Base-by-base conservation (phyloP, 2,888 invertebrate genomes). In the Apodemia hepburni region DNA sequence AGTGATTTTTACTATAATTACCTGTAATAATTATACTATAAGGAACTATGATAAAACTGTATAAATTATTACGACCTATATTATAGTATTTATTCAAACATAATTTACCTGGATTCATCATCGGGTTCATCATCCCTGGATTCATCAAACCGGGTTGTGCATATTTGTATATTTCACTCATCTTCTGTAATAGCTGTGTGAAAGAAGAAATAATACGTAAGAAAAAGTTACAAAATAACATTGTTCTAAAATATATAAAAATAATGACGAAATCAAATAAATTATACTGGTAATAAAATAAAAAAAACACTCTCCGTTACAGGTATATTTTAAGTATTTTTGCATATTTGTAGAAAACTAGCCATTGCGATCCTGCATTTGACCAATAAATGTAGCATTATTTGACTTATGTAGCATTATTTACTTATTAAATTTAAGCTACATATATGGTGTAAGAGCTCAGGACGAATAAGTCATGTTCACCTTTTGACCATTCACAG, bases 171-270 rank as follows among this genome's bases (percentile, higher is more conserved):
- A 91, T 78, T 62, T 89, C 87, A 54, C 72, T 73, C 84, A 92
- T 82, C 71, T 91, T 92, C 79, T 91, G 92, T 86, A 92, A 84
- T 73, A 90, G 64, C 92, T 92, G 78, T 38, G 38, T 59, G 61
- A 63, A 65, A 58, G 63, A 42, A 54, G 38, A 51, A 18, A 38
- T 33, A 11, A 38, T 11, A 38, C 38, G 11, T 38, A 38, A 38
- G 11, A 38, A 38, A 11, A 38, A 38, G 11, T 38, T 9, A 11
- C 11, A 47, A 47, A n/a, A 47, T 8, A 45, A n/a, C 15, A 45
- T n/a, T 15, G n/a, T 12, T 1, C n/a, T n/a, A 45, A 45, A 45
- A 1, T 45, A 4, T 8, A 15, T 11, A n/a, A 15, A 47, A n/a
- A 47, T n/a, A 17, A 15, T 5, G 17, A 4, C 17, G 9, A 47